Evolutionary conservation across 2,888 invertebrate species (phyloP).

Genomic region (Microplitis deprimator): DNA sequence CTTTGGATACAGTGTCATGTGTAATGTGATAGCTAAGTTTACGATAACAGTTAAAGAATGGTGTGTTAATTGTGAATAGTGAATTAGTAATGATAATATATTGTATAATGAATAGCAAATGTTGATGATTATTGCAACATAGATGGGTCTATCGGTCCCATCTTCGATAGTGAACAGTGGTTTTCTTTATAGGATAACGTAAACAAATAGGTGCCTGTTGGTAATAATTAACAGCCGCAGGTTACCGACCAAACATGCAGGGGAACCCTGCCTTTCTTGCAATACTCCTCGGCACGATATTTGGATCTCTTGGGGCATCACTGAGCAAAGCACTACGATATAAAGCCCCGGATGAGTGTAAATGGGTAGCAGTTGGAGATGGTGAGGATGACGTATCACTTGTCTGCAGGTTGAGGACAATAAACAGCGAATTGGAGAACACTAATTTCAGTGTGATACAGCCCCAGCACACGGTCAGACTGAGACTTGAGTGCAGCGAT

Average conservation of each 20-base stretch:
- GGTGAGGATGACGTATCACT: slow-evolving; percentile 80
- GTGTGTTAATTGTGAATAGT: not conserved
- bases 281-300: slow-evolving; percentile 76
- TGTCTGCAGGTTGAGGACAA: slow-evolving; percentile 82
- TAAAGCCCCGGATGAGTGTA: slow-evolving; percentile 87
- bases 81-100: not conserved
- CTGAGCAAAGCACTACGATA: slow-evolving; percentile 78
- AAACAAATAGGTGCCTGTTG: slow-evolving; percentile 15
- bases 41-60: not conserved
- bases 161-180: too few relatives aligned
- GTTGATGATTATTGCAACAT: slow-evolving; percentile 40
- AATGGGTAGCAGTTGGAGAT: slow-evolving; percentile 82
- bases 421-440: slow-evolving; percentile 86
- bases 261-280: slow-evolving; percentile 76
- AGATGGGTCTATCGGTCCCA: slow-evolving; percentile 37
- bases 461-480: slow-evolving; percentile 83
- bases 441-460: slow-evolving; percentile 88
- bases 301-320: slow-evolving; percentile 76
- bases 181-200: too few relatives aligned
- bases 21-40: not conserved
- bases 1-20: not conserved
- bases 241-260: slow-evolving; percentile 62
- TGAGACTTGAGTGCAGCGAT: slow-evolving; percentile 85
- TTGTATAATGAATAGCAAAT: slow-evolving; percentile 24
- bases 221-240: slow-evolving; percentile 45